phyloP scores from a whole-genome alignment of 2,797 vertebrate genomes.

The Coregonus sp. region DNA sequence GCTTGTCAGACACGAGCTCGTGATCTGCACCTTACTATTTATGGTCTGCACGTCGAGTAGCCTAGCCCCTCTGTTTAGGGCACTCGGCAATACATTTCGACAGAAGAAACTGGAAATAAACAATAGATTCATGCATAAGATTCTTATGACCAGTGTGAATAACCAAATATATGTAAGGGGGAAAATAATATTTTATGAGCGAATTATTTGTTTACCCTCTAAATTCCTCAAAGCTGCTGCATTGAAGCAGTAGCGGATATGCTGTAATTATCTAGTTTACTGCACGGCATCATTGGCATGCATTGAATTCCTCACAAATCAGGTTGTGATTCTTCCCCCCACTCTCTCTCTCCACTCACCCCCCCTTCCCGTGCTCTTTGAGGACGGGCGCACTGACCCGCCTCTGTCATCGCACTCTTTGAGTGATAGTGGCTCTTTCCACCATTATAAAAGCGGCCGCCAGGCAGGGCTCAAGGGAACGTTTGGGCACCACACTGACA shows the following conservation, averaged over 20 bases:
- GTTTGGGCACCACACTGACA: constrained; percentile 44
- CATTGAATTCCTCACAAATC: background rate
- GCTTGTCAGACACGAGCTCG: constrained; percentile 49
- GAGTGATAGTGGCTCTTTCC: constrained; percentile 55
- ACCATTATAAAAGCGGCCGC: constrained; percentile 39
- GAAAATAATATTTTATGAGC: background rate
- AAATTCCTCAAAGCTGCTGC: background rate
- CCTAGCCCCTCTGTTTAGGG: constrained; percentile 22
- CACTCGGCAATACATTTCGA: constrained; percentile 7
- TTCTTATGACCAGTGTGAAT: background rate
- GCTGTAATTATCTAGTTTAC: background rate
- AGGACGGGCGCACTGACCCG: constrained; percentile 52
- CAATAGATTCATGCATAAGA: background rate
- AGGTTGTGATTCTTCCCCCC: background rate
- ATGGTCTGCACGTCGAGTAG: constrained; percentile 36
- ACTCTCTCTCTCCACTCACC: background rate
- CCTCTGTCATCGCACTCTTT: constrained; percentile 56
- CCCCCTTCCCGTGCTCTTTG: constrained; percentile 26
- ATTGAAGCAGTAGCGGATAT: background rate
- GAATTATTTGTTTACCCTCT: background rate
- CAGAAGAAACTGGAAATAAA: background rate
- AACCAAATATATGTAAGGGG: background rate
- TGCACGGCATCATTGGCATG: background rate
- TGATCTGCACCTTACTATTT: constrained; percentile 66
- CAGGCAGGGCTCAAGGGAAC: constrained; percentile 51